Evolutionary conservation across 2,113 vertebrate genomes (phyloP).

Genomic region (Helogale parvula): DNA sequence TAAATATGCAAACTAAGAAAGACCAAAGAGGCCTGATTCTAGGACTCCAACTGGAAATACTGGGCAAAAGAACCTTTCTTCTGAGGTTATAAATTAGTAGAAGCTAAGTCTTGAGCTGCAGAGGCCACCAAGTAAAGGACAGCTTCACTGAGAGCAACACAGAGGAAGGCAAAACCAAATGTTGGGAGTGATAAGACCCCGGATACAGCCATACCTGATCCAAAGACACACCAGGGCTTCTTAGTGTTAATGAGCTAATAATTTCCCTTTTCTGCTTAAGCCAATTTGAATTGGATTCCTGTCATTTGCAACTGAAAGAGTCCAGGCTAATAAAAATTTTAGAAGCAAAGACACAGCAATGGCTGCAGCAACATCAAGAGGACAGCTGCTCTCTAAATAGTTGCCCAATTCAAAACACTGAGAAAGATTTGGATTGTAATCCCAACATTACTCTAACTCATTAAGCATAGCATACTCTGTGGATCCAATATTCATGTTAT

Average conservation of each 20-base stretch:
- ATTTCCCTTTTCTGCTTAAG: neutral
- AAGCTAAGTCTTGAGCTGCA: neutral
- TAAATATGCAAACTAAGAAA: neutral
- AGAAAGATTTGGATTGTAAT: neutral
- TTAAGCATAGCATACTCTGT: neutral
- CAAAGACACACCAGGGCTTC: neutral
- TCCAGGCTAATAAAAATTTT: constrained; percentile 31
- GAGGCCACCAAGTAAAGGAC: neutral
- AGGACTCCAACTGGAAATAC: neutral
- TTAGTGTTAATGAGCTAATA: neutral
- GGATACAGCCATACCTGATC: neutral
- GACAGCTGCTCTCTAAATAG: neutral
- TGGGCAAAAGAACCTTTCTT: neutral
- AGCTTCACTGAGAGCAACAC: neutral
- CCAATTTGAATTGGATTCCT: constrained; percentile 32
- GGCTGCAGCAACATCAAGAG: neutral
- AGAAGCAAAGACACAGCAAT: neutral
- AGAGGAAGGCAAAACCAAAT: neutral
- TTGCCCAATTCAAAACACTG: neutral
- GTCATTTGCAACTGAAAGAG: neutral
- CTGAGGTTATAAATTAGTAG: neutral
- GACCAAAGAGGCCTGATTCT: neutral
- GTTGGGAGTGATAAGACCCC: neutral
- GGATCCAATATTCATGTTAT: neutral
- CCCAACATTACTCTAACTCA: neutral